Evolutionary conservation across 2,888 invertebrate genomes (phyloP).

Genomic region (Dryadula phaetusa): DNA sequence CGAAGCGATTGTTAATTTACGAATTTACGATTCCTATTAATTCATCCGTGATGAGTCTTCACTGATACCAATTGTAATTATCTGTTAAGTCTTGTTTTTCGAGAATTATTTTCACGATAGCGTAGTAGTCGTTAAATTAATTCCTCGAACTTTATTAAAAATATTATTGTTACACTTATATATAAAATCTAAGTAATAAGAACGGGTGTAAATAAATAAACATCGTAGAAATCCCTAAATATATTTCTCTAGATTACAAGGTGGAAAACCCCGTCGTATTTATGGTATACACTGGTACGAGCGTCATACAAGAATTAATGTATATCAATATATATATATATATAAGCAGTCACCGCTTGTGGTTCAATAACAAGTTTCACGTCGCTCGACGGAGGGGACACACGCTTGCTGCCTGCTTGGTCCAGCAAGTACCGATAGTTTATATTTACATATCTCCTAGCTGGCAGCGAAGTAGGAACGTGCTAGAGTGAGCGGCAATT

Average conservation of each 20-base stretch:
- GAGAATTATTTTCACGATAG: too few relatives aligned
- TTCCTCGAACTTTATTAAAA: background rate
- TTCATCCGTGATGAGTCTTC: too few relatives aligned
- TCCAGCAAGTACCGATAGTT: conserved; percentile 36
- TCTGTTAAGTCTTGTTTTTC: too few relatives aligned
- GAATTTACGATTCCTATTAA: too few relatives aligned
- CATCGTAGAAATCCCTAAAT: conserved; percentile 26
- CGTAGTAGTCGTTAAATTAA: too few relatives aligned
- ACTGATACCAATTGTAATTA: too few relatives aligned
- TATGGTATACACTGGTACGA: conserved; percentile 15
- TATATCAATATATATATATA: conserved; percentile 29
- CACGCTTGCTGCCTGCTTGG: conserved; percentile 54
- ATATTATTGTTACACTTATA: background rate
- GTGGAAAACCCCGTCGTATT: conserved; percentile 37
- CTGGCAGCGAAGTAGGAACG: conserved; percentile 66
- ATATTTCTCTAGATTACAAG: conserved; percentile 17
- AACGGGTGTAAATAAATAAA: background rate
- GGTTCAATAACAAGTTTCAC: conserved; percentile 66
- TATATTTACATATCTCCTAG: conserved; percentile 49
- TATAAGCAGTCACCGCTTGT: conserved; percentile 60
- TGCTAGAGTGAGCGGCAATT: conserved; percentile 74
- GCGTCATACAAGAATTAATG: conserved; percentile 14
- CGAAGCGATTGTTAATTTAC: too few relatives aligned
- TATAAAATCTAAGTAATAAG: background rate
- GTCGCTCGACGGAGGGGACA: conserved; percentile 59